Evolutionary conservation across 2,888 invertebrate genomes (phyloP), one percentile per base, ranked within the genome.

Genomic region (Tryphoninae sp.): DNA sequence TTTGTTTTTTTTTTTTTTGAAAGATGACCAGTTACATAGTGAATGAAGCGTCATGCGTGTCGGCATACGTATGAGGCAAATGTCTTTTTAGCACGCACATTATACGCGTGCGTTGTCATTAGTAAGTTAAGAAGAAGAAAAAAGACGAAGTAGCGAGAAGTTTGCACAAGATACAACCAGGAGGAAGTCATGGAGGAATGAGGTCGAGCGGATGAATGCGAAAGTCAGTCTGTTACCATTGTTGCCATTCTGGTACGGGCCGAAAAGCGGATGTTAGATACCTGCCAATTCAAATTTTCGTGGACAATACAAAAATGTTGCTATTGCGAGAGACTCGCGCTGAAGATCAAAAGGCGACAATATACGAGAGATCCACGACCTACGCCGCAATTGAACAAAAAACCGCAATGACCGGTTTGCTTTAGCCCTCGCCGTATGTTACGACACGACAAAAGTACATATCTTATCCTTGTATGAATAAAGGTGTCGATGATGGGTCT

Each of bases 401-500:
- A 61, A 67, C 71, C 71, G 26, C 71, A 78, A 75, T 72, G 71
- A 71, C 55, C 51, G 71, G 64, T 75, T 71, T 45, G 40, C 16
- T 71, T 33, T 33, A 6, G 64, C 23, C 58, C 59, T 22, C 26
- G 49, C 22, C 11, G 13, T 26, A 65, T 74, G 77, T 69, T 68
- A 62, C 81, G 55, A 49, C 26, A 64, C 33, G 71, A 62, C 61
- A 68, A 59, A 71, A 59, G 59, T 61, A 19, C 49, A 55, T 65
- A 64, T 19, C 9, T 23, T 16, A 58, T n/a, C 55, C 45, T 42
- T 23, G 68, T 49, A 64, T 69, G 69, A 77, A 69, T 80, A 71
- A 77, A 77, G 82, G 79, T 81, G 78, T 81, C 61, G 76, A 68
- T 79, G 80, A 77, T 69, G 73, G 69, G 73, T 8, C 64, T 49